phyloP scores from a whole-genome alignment of 2,797 vertebrate genomes.

The Eremophila alpestris region DNA sequence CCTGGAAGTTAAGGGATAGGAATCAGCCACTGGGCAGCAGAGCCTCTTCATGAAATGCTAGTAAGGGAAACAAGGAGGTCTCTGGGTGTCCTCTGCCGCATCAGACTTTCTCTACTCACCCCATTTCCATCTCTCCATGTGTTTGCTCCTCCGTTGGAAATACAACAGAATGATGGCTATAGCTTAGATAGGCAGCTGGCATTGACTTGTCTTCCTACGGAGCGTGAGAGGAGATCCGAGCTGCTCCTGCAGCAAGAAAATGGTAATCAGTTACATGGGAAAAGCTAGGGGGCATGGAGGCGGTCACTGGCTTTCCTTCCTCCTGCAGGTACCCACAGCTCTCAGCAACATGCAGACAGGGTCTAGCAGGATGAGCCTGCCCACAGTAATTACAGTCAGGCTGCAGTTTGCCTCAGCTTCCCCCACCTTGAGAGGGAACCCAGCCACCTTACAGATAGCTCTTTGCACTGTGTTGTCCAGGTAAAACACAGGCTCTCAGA shows the following conservation, averaged over 20 bases:
- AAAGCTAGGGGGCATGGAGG: background rate
- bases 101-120: background rate
- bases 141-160: background rate
- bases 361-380: background rate
- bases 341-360: accelerated
- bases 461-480: background rate
- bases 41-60: background rate
- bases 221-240: accelerated
- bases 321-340: background rate
- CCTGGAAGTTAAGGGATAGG: background rate
- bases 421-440: background rate
- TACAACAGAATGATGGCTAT: background rate
- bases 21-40: background rate
- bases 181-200: background rate
- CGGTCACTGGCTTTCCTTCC: background rate
- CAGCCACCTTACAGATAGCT: background rate
- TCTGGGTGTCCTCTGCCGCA: background rate
- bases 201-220: background rate
- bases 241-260: background rate
- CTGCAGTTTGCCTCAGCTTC: background rate
- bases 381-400: background rate
- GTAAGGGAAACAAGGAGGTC: background rate
- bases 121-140: background rate
- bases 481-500: background rate
- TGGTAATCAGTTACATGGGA: background rate